Evolutionary conservation across 2,888 invertebrate genomes (phyloP), one percentile per base, ranked within the genome.

Genomic region (Drosophila differens): DNA sequence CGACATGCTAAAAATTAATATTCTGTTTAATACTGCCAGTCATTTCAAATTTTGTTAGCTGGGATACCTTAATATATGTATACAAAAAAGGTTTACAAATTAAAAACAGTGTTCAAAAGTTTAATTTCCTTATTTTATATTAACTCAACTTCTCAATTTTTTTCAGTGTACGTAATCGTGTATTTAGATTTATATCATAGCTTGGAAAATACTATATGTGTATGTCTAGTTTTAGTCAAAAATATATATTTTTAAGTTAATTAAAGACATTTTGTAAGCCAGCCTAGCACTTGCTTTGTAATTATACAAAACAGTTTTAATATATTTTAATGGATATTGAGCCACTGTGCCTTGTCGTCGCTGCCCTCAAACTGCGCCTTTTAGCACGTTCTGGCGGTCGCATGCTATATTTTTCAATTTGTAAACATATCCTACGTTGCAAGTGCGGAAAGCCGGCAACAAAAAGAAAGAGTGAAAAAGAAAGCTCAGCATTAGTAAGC

Each of bases 381-480:
- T 74, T 70, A 74, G 79, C 84, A 89, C 86, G 89, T 81, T 71
- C 81, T 68, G 65, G 60, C 70, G 77, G 88, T 87, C 81, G 84
- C 86, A 67, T 72, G 86, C 89, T 81, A 89, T 89, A 87, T 89
- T 87, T 87, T 89, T 89, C 87, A 87, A 89, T 87, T 89, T 89
- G 87, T 85, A 89, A 89, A 87, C 89, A 85, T 87, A 87, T 87
- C 89, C 87, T 87, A 83, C 83, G 88, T 85, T 87, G 89, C 69
- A 80, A 83, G 70, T 74, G 76, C 51, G 76, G 79, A 82, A 84
- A 89, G 74, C 73, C 63, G 61, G 63, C 65, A 74, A 62, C 52
- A 67, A 58, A 58, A 44, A 44, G 25, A 7, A 32, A 28, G 19
- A 65, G 41, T 35, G 51, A 57, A 55, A 67, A 22, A 5, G 41